Base-by-base conservation (phyloP, 2,888 invertebrate species). In the Campoplex nolae region DNA sequence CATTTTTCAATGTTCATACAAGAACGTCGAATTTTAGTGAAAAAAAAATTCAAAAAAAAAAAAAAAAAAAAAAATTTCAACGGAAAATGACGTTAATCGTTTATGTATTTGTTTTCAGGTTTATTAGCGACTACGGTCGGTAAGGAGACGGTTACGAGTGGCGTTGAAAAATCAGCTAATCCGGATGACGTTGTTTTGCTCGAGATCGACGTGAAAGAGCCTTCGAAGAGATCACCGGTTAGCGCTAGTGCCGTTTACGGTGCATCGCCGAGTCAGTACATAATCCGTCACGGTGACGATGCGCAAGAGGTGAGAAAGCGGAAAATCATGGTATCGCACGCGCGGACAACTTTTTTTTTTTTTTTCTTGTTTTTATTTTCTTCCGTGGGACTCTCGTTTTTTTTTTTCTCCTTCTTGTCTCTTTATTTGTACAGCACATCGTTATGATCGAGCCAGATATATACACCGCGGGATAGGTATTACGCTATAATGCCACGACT, bases 151-250 rank as follows among this genome's bases (percentile, higher is more conserved):
- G 88, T 85, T 79, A 83, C 91, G 28, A 89, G 82, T 67, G 88
- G 88, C 71, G 90, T 88, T 28, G 90, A 90, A 54, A 92, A 92
- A 86, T 78, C 91, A 35, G 75, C 89, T 42, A 92, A 89, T 83
- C 88, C 91, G 65, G 92, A 93, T 71, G 93, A 93, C 84, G 90
- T 93, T 82, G 91, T 94, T 51, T 88, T 94, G 85, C 88, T 94
- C 82, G 94, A 94, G 90, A 93, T 94, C 88, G 93, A 94, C 87
- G 91, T 93, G 68, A 94, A 94, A 90, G 93, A 93, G 86, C 94
- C 93, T 83, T 90, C 90, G 73, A 94, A 94, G 86, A 92, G 94
- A 84, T 94, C 94, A 42, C 94, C 94, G 65, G 85, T 93, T 51
- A 87, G 91, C 83, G 91, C 92, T 18, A 92, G 90, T 62, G 90